phyloP scores from a whole-genome alignment of 2,797 vertebrate species.

The Etheostoma perlongum region DNA sequence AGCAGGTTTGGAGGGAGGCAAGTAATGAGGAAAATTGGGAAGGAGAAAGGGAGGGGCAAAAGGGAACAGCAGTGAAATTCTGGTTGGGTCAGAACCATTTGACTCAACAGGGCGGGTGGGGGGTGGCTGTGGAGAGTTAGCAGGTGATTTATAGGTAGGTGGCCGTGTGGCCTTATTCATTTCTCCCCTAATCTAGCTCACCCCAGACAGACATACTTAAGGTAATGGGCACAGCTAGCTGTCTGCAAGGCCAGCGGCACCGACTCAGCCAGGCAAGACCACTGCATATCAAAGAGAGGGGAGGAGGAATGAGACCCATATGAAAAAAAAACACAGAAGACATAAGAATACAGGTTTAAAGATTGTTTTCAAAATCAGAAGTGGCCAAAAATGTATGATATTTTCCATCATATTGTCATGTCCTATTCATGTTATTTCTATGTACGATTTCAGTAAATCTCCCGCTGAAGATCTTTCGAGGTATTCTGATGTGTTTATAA shows the following conservation, averaged over 20 bases:
- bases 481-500: background rate
- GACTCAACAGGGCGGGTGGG: constrained; percentile 30
- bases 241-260: constrained; percentile 62
- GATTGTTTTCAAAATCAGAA: background rate
- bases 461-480: background rate
- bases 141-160: constrained; percentile 75
- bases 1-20: background rate
- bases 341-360: background rate
- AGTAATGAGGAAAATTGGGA: background rate
- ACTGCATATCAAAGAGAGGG: constrained; percentile 11
- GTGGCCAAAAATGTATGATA: background rate
- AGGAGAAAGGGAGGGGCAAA: background rate
- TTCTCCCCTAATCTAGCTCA: constrained; percentile 69
- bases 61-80: constrained; percentile 40
- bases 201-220: constrained; percentile 69
- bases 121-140: constrained; percentile 65
- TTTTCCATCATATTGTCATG: background rate
- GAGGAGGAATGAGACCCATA: constrained; percentile 4
- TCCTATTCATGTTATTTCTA: background rate
- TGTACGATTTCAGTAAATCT: background rate
- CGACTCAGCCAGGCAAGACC: constrained; percentile 58
- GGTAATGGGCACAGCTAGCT: constrained; percentile 68
- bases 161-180: constrained; percentile 69
- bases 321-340: background rate
- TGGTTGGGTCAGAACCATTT: constrained; percentile 61